phyloP scores from a whole-genome alignment of 2,888 invertebrate genomes.

The Cistogaster globosa region DNA sequence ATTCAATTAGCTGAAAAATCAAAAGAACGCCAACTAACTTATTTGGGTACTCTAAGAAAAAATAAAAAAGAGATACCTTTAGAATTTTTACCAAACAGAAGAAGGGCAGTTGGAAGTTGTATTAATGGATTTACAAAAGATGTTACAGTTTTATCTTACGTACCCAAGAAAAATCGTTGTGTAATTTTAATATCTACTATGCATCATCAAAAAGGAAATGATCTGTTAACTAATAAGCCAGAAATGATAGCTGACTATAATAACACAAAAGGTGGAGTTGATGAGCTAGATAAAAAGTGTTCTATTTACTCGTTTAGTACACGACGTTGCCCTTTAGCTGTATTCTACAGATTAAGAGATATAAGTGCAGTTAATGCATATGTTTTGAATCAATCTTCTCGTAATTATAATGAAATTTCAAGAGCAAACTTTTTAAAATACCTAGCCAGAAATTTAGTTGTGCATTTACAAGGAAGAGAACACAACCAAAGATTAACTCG shows the following conservation, averaged over 20 bases:
- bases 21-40: too few species aligned
- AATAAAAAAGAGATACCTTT: slow-evolving; percentile 54
- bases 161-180: background rate
- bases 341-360: too few species aligned
- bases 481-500: slow-evolving; percentile 50
- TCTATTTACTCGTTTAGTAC: too few species aligned
- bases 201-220: slow-evolving; percentile 56
- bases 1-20: too few species aligned
- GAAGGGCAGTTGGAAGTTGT: slow-evolving; percentile 25
- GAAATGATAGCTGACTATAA: slow-evolving; percentile 20
- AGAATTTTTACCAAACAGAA: slow-evolving; percentile 52
- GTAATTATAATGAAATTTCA: too few species aligned
- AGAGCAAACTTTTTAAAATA: slow-evolving; percentile 34
- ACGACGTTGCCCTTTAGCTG: too few species aligned
- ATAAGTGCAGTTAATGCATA: too few species aligned
- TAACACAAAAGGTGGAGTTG: slow-evolving; percentile 5
- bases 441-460: slow-evolving; percentile 40
- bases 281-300: too few species aligned
- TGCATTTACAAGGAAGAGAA: slow-evolving; percentile 58
- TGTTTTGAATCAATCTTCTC: too few species aligned
- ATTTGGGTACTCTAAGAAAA: slow-evolving; percentile 11
- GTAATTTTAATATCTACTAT: slow-evolving; percentile 48
- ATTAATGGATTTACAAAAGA: slow-evolving; percentile 59
- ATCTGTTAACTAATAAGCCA: slow-evolving; percentile 29
- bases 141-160: slow-evolving; percentile 52